Base-by-base conservation (phyloP, 2,797 vertebrate species). In the Smutsia temminckii region DNA sequence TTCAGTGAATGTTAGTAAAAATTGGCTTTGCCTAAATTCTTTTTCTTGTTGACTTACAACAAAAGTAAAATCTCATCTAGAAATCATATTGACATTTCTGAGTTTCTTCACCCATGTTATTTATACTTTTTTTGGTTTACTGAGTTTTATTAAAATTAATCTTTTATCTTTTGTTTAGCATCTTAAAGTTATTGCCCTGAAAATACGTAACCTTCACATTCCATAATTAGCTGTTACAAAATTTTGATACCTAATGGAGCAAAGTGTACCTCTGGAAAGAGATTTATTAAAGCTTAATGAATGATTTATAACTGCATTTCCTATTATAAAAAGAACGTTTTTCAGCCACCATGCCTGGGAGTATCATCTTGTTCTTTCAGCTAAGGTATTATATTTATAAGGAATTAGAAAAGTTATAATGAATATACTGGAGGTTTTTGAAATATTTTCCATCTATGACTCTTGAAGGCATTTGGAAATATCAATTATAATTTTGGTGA, bases 31-130 rank as follows among this genome's bases (percentile, higher is more conserved):
- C 87, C 72, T 96, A 95, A 93, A 93, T 97, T 93, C 8, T 93
- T 74, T 46, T 94, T 85, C 66, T 97, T 97, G 94, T 97, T 98
- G 95, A 94, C 32, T 97, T 97, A 97, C 18, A 84, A 85, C 51
- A 97, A 92, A 97, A 93, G 9, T 92, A 63, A 97, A 98, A 97
- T 94, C 79, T 98, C 92, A 83, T 95, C 96, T 90, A 87, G 97
- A 98, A 98, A 95, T 10, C 68, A 97, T 97, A 97, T 93, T 98
- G 98, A 98, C 97, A 98, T 98, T 98, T 98, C 88, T 96, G 97
- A 97, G 78, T 40, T 89, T 97, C 97, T 97, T 97, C 93, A 96
- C 69, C 40, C 46, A n/a, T 37, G 0, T 97, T 97, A 98, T 98
- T 98, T 98, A 95, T 85, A 97, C 96, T 95, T 97, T 93, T 97